phyloP scores from a whole-genome alignment of 2,797 vertebrate genomes.

The Pangasius macronema region DNA sequence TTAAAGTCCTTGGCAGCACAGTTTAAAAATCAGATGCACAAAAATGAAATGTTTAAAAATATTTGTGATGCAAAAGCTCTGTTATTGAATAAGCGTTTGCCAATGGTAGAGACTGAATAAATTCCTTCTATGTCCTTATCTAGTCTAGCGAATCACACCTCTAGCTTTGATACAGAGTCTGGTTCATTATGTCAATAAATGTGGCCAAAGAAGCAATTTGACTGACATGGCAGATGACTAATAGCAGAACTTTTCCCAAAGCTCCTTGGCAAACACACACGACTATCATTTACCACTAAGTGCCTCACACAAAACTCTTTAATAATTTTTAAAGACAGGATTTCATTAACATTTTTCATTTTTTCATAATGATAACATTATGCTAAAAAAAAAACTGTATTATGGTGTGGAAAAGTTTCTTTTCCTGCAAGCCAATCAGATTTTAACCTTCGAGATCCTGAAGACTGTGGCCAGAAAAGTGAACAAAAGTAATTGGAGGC shows the following conservation, averaged over 20 bases:
- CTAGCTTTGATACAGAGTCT: background rate
- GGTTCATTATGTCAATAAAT: background rate
- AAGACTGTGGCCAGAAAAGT: background rate
- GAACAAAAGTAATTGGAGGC: background rate
- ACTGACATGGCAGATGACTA: background rate
- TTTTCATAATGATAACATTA: background rate
- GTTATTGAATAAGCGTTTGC: background rate
- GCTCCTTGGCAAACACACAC: background rate
- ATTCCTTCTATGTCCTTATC: background rate
- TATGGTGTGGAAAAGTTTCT: background rate
- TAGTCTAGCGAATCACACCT: background rate
- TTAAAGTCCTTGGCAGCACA: background rate
- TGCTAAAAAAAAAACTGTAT: background rate
- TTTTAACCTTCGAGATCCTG: background rate
- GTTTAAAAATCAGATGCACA: background rate
- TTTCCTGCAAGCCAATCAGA: background rate
- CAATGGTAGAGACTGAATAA: background rate
- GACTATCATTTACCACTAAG: background rate
- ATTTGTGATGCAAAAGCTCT: background rate
- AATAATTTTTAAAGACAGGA: background rate
- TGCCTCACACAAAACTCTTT: background rate
- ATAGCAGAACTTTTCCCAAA: background rate
- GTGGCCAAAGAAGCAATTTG: constrained; percentile 11
- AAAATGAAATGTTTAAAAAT: background rate
- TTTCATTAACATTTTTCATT: background rate